phyloP scores from a whole-genome alignment of 1,140 invertebrate species.

The Magallana gigas region DNA sequence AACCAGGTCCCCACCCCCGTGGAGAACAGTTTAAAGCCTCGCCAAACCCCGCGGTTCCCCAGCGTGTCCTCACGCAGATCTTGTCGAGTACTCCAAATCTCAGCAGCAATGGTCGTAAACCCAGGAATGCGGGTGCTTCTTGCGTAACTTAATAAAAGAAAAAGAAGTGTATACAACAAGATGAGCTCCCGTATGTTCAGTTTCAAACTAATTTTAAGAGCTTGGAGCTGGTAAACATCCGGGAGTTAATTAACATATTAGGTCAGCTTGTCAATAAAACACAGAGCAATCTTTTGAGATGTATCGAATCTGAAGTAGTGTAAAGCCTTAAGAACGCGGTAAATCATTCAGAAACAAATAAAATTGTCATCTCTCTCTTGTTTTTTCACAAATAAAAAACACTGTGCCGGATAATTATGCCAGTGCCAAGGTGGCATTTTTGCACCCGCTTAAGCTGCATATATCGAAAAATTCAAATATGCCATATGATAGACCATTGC shows the following conservation, averaged over 20 bases:
- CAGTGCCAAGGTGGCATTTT: too few species aligned
- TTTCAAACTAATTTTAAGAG: constrained; percentile 27
- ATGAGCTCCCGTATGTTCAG: not conserved
- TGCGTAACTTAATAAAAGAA: constrained; percentile 21
- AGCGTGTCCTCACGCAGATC: not conserved
- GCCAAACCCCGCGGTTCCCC: constrained; percentile 4
- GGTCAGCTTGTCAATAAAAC: constrained; percentile 27
- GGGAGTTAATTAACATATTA: constrained; percentile 23
- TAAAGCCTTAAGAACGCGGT: constrained; percentile 9
- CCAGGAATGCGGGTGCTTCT: not conserved
- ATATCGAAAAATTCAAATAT: too few species aligned
- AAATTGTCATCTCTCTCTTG: constrained; percentile 14
- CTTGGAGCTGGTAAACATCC: constrained; percentile 7
- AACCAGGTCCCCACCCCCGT: not conserved
- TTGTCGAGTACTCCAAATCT: not conserved
- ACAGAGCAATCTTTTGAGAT: not conserved
- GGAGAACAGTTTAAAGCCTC: not conserved
- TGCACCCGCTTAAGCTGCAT: too few species aligned
- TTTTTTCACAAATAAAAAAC: constrained; percentile 21
- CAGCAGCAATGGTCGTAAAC: not conserved
- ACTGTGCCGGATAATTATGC: too few species aligned
- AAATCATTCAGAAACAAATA: constrained; percentile 24
- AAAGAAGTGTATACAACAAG: constrained; percentile 15
- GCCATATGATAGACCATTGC: too few species aligned
- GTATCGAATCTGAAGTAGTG: constrained; percentile 22